These are phyloP conservation scores for Pandion haliaetus DNA, from an alignment of 2,113 vertebrate species.

Conservation along the genomic window DNA sequence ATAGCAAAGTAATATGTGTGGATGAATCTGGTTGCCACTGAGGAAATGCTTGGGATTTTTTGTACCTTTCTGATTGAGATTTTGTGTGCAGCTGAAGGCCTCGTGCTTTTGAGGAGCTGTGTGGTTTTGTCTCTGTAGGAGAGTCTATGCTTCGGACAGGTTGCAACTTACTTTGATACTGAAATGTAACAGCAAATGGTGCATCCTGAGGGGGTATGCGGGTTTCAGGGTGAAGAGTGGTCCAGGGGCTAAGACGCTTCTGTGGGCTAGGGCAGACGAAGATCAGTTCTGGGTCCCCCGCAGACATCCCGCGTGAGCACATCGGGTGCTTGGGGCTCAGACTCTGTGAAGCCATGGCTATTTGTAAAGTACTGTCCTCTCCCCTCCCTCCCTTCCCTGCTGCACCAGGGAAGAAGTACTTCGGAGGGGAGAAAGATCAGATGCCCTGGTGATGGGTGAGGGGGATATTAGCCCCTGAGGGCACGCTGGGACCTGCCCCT, in stretches of 20 bases:
- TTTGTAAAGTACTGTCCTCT: background rate
- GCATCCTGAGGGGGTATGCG: background rate
- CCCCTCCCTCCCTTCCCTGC: background rate
- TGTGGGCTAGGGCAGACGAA: background rate
- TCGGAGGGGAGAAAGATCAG: background rate
- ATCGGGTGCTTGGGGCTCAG: background rate
- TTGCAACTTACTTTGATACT: background rate
- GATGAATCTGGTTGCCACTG: background rate
- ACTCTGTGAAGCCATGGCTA: background rate
- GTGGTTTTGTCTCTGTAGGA: background rate
- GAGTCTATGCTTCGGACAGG: rapidly evolving
- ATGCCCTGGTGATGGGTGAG: background rate
- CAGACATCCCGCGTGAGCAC: background rate
- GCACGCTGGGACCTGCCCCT: background rate
- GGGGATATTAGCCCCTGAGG: background rate
- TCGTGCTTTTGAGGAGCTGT: background rate
- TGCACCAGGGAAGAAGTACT: too few species aligned
- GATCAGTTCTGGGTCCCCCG: background rate
- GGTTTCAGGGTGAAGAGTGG: background rate
- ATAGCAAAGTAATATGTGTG: background rate
- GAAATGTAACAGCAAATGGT: background rate
- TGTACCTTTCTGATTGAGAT: background rate
- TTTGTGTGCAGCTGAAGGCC: background rate
- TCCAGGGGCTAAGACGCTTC: background rate
- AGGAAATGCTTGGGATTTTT: background rate